Conservation (phyloP, 2,888 invertebrate genomes). For the Poecilobothrus nobilitatus region DNA sequence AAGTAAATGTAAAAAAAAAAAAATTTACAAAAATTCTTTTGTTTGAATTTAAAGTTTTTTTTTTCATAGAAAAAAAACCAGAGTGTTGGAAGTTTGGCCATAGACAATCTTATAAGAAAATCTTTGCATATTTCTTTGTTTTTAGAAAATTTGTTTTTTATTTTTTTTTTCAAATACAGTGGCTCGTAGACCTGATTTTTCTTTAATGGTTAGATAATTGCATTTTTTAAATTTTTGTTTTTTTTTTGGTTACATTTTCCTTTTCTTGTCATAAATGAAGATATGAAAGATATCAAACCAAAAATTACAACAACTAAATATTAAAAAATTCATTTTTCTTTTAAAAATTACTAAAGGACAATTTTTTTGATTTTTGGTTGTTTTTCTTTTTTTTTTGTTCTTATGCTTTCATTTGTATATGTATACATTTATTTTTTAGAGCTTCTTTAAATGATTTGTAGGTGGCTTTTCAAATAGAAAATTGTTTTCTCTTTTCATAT, state of each 20-base stretch:
- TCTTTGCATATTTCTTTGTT: background rate
- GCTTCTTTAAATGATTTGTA: background rate
- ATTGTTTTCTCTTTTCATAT: no score
- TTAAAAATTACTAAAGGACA: no score
- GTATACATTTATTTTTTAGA: background rate
- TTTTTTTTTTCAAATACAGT: background rate
- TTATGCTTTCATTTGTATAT: background rate
- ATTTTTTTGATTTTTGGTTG: no score
- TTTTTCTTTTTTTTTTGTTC: no score
- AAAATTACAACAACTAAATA: background rate
- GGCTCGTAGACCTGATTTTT: background rate
- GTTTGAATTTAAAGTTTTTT: no score
- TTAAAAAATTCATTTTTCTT: no score
- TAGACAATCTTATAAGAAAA: no score
- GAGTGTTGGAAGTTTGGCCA: no score
- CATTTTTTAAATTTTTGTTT: background rate
- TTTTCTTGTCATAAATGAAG: background rate
- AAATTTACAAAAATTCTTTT: no score
- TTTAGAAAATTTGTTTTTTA: background rate
- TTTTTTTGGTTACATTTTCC: background rate
- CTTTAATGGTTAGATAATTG: background rate
- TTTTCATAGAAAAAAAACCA: no score
- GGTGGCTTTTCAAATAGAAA: no score
- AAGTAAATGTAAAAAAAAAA: no score
- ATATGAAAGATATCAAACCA: background rate